Percentiles rank a stretch among this genome's conserved stretches.
These are phyloP conservation scores for Paracentrotus lividus DNA, from an alignment of 53 echinoderm and acorn worm genomes.

Conservation along the genomic window DNA sequence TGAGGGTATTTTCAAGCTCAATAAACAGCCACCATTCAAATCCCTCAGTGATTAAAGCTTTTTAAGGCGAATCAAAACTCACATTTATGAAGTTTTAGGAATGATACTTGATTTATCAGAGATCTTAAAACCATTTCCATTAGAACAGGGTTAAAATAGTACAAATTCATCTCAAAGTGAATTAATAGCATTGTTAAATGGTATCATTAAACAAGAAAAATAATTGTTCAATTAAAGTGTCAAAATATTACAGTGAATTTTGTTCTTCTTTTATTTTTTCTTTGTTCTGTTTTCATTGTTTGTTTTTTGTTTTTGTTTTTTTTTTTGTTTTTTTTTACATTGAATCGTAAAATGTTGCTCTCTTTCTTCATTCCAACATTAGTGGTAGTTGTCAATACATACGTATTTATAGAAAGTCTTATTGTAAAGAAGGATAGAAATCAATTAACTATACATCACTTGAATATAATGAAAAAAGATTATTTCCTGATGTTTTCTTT, in stretches of 20 bases:
- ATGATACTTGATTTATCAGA: not conserved
- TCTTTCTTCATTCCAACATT: too few species aligned
- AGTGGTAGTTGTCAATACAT: too few species aligned
- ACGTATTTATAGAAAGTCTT: too few species aligned
- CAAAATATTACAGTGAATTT: not conserved
- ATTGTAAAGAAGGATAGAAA: too few species aligned
- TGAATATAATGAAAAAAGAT: too few species aligned
- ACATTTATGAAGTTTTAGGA: not conserved
- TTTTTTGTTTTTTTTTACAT: too few species aligned
- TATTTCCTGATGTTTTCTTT: too few species aligned
- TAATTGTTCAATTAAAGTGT: not conserved
- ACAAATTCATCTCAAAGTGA: not conserved
- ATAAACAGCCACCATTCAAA: not conserved
- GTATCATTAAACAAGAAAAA: not conserved
- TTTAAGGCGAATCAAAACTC: not conserved
- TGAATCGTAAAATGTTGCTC: too few species aligned
- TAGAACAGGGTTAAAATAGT: not conserved
- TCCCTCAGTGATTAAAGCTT: not conserved
- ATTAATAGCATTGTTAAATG: not conserved
- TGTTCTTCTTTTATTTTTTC: not conserved
- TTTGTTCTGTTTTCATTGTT: too few species aligned
- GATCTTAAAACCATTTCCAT: not conserved
- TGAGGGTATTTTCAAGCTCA: not conserved
- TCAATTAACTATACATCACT: not conserved
- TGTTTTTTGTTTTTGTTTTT: too few species aligned